Percentiles rank a stretch among this genome's conserved stretches.
phyloP scores from a whole-genome alignment of 2,113 vertebrate species.

The Desmodus rotundus region DNA sequence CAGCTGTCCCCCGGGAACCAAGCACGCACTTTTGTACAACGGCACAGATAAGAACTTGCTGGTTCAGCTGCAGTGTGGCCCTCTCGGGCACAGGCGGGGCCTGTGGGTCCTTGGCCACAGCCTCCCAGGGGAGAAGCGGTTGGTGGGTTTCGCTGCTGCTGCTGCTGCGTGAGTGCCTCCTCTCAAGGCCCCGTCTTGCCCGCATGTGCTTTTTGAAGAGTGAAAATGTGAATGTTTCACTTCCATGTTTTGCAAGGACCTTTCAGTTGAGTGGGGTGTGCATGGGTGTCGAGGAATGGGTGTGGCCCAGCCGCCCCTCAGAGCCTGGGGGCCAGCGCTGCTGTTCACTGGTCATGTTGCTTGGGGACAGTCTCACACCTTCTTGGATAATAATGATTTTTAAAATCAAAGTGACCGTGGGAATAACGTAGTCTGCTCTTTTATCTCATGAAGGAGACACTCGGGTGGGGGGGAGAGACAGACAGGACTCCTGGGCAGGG shows the following conservation, averaged over 20 bases:
- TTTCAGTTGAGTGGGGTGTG: accelerated
- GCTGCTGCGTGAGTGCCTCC: not conserved
- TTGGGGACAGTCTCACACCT: not conserved
- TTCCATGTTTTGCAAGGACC: accelerated
- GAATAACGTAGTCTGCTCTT: too few relatives aligned
- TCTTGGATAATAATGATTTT: not conserved
- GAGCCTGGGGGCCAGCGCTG: too few relatives aligned
- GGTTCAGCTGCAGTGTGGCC: not conserved
- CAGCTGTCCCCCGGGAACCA: not conserved
- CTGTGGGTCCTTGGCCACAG: accelerated
- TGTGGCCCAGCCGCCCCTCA: accelerated
- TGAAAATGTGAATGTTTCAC: not conserved
- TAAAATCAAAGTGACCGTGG: not conserved
- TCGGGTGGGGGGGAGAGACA: not conserved
- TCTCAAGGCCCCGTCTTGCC: too few relatives aligned
- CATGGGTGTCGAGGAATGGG: accelerated
- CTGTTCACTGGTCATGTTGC: accelerated
- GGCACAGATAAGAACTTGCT: not conserved
- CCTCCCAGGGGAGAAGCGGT: not conserved
- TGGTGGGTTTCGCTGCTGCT: accelerated
- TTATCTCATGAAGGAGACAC: not conserved
- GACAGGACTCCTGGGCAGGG: too few relatives aligned
- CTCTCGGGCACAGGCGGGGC: not conserved
- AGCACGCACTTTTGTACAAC: not conserved
- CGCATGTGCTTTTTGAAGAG: not conserved